Evolutionary conservation across 1,140 invertebrate species (phyloP).

Genomic region (Acromyrmex echinatior): DNA sequence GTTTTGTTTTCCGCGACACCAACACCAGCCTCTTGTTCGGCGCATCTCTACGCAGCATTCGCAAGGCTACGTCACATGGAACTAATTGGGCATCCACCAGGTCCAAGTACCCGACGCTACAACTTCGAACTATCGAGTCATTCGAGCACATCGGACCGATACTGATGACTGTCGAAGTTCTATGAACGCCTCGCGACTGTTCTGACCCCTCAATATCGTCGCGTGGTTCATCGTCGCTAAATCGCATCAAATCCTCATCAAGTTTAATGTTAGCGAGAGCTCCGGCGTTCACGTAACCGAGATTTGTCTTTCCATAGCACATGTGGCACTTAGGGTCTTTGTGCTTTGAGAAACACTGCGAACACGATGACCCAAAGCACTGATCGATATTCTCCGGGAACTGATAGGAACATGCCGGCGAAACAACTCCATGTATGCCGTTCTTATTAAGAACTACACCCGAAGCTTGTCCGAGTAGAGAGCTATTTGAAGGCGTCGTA

Average conservation of each 20-base stretch:
- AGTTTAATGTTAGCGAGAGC: conserved; percentile 69
- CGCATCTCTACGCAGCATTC: conserved; percentile 90
- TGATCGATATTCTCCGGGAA: conserved; percentile 79
- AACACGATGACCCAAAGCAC: conserved; percentile 70
- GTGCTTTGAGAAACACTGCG: conserved; percentile 72
- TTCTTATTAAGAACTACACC: conserved; percentile 39
- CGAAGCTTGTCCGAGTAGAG: conserved; percentile 27
- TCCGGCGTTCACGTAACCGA: conserved; percentile 17
- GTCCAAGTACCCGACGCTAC: conserved; percentile 94
- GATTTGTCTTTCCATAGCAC: conserved; percentile 73
- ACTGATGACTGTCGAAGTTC: conserved; percentile 89
- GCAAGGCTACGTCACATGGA: conserved; percentile 91
- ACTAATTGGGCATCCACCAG: conserved; percentile 91
- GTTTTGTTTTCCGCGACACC: conserved; percentile 89
- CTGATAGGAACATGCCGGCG: conserved; percentile 81
- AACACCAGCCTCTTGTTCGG: conserved; percentile 91
- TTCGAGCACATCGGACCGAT: conserved; percentile 89
- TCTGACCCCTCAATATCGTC: conserved; percentile 65
- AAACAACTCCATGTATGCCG: conserved; percentile 65
- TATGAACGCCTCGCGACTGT: conserved; percentile 85
- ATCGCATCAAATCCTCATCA: conserved; percentile 88
- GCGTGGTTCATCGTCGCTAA: conserved; percentile 89
- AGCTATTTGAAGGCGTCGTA: conserved; percentile 12
- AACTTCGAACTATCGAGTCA: conserved; percentile 93
- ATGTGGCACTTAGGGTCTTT: conserved; percentile 78